A percentile compares a stretch with the other conserved stretches of the same genome.
These are phyloP conservation scores for Drosophila biarmipes DNA, from an alignment of 1,140 invertebrate genomes.

Conservation along the genomic window DNA sequence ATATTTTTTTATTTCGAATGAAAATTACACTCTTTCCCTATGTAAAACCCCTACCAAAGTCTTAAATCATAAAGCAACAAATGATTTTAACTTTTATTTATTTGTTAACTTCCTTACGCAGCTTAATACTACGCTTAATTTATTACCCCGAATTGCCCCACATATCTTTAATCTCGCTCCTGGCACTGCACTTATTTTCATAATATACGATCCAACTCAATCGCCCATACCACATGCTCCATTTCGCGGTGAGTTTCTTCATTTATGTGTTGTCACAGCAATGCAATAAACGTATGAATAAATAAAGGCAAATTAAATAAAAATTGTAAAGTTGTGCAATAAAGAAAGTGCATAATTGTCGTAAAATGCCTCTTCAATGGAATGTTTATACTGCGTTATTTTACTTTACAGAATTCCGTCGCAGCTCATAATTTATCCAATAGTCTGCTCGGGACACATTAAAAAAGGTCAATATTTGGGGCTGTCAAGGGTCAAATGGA, in stretches of 20 bases:
- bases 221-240: background rate
- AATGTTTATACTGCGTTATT: conserved; percentile 1
- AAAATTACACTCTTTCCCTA: too few relatives aligned
- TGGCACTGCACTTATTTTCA: background rate
- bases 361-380: conserved; percentile 13
- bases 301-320: conserved; percentile 75
- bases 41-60: too few relatives aligned
- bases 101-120: background rate
- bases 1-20: too few relatives aligned
- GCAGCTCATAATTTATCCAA: conserved; percentile 50
- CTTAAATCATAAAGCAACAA: background rate
- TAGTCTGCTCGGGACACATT: conserved; percentile 56
- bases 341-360: conserved; percentile 61
- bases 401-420: conserved; percentile 17
- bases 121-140: background rate
- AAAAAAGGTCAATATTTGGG: conserved; percentile 52
- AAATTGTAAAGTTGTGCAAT: conserved; percentile 54
- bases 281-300: conserved; percentile 70
- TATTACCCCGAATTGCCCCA: conserved; percentile 5
- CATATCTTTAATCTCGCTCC: background rate
- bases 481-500: conserved; percentile 35
- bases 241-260: conserved; percentile 1
- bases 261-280: conserved; percentile 48
- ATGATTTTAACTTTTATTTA: background rate
- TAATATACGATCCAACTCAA: conserved; percentile 1